Conservation (phyloP, 2,797 vertebrate genomes). For the Petrocephalus schoutedeni region DNA sequence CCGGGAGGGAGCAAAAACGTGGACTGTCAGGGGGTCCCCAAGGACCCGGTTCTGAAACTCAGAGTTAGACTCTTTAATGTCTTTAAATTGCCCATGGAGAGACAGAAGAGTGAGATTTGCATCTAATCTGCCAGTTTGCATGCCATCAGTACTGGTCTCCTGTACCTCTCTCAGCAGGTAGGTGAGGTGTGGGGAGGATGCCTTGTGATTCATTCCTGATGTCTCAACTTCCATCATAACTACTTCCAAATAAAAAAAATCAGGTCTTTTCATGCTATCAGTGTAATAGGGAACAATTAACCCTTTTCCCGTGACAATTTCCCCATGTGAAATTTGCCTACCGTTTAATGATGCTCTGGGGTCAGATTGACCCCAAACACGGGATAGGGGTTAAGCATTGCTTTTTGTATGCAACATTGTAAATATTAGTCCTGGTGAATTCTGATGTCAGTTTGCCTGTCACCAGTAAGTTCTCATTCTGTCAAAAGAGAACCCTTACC, state of each 20-base stretch:
- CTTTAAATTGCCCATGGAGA: not conserved
- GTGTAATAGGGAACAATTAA: not conserved
- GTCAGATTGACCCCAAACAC: no score
- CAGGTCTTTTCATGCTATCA: not conserved
- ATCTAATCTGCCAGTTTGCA: constrained; percentile 74
- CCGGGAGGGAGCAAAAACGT: not conserved
- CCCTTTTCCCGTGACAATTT: no score
- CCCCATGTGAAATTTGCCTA: no score
- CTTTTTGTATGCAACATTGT: not conserved
- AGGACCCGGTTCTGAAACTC: not conserved
- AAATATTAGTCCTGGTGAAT: not conserved
- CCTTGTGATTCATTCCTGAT: constrained; percentile 97
- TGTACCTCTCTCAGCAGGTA: constrained; percentile 92
- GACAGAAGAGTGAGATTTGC: not conserved
- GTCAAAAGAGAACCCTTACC: not conserved
- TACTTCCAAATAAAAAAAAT: not conserved
- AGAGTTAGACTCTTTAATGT: not conserved
- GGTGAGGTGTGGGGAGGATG: constrained; percentile 92
- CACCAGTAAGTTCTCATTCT: not conserved
- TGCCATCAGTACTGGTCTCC: constrained; percentile 88
- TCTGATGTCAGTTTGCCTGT: not conserved
- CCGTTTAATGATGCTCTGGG: no score
- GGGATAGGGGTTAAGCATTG: not conserved
- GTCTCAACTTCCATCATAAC: constrained; percentile 17
- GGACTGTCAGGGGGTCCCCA: not conserved